Conservation (phyloP, 2,888 invertebrate genomes). For the Charanyca ferruginea region DNA sequence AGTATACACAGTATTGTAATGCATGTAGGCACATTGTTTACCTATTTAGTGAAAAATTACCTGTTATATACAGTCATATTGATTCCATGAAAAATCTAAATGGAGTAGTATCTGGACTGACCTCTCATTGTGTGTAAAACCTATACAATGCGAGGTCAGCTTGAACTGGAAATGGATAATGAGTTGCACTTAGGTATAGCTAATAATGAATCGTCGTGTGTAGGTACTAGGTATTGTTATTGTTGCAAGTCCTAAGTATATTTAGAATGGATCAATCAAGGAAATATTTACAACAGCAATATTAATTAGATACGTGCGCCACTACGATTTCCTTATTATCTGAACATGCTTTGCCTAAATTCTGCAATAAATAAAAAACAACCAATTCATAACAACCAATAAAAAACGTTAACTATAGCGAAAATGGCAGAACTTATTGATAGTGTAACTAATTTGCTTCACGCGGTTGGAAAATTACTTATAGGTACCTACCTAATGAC, state of each 20-base stretch:
- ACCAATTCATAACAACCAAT: slow-evolving; percentile 8
- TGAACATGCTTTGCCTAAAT: slow-evolving; percentile 29
- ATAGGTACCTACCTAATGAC: neutral
- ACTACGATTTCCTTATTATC: slow-evolving; percentile 59
- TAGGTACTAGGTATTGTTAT: slow-evolving; percentile 2
- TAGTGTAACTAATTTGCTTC: slow-evolving; percentile 28
- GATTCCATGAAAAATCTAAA: slow-evolving; percentile 1
- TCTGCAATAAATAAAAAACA: slow-evolving; percentile 47
- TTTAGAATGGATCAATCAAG: slow-evolving; percentile 54
- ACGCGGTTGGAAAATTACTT: slow-evolving; percentile 20
- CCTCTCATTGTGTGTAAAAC: no score
- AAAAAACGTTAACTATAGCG: slow-evolving; percentile 1
- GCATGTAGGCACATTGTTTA: neutral
- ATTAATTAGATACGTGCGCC: slow-evolving; percentile 62
- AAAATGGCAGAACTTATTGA: slow-evolving; percentile 27
- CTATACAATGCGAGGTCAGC: no score
- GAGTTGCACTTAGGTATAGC: no score
- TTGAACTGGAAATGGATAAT: no score
- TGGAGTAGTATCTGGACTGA: neutral
- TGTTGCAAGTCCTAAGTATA: slow-evolving; percentile 21
- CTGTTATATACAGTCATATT: neutral
- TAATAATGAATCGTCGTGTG: neutral
- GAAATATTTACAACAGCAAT: slow-evolving; percentile 44
- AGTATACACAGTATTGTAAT: no score
- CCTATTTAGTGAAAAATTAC: neutral